A percentile compares a stretch with the other conserved stretches of the same genome.
Evolutionary conservation across 2,888 invertebrate species (phyloP).

Genomic region (Cheilosia impressa): DNA sequence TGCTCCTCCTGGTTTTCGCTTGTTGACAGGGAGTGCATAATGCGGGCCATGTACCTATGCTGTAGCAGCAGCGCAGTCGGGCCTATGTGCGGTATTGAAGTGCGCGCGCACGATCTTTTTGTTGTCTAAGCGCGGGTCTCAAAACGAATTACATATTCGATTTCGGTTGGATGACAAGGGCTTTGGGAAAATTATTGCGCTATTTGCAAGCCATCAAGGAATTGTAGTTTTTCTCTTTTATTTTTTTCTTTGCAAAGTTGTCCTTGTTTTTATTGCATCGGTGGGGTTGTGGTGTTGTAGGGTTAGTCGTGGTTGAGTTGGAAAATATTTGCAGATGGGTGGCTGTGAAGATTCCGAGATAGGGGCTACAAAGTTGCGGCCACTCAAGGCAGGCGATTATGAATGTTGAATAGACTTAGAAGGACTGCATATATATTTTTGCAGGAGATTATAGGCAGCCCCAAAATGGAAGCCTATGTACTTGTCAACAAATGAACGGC

Average conservation of each 20-base stretch:
- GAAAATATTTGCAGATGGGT: too few relatives aligned
- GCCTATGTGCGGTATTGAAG: slow-evolving; percentile 66
- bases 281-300: background rate
- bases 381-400: too few relatives aligned
- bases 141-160: slow-evolving; percentile 66
- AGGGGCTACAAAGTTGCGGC: too few relatives aligned
- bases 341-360: too few relatives aligned
- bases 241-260: background rate
- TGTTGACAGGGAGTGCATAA: slow-evolving; percentile 49
- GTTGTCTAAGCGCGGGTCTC: slow-evolving; percentile 36
- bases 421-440: too few relatives aligned
- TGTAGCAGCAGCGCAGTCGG: background rate
- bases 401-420: too few relatives aligned
- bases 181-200: slow-evolving; percentile 61
- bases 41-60: slow-evolving; percentile 54
- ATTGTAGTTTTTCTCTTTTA: slow-evolving; percentile 16
- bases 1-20: slow-evolving; percentile 70
- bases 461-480: too few relatives aligned
- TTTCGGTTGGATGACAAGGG: slow-evolving; percentile 62
- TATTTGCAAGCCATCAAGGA: slow-evolving; percentile 61
- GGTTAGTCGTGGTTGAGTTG: too few relatives aligned
- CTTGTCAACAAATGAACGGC: too few relatives aligned
- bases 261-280: background rate
- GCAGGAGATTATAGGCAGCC: too few relatives aligned
- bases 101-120: slow-evolving; percentile 66